Evolutionary conservation across 2,113 vertebrate species (phyloP).

Genomic region (Lophius piscatorius): DNA sequence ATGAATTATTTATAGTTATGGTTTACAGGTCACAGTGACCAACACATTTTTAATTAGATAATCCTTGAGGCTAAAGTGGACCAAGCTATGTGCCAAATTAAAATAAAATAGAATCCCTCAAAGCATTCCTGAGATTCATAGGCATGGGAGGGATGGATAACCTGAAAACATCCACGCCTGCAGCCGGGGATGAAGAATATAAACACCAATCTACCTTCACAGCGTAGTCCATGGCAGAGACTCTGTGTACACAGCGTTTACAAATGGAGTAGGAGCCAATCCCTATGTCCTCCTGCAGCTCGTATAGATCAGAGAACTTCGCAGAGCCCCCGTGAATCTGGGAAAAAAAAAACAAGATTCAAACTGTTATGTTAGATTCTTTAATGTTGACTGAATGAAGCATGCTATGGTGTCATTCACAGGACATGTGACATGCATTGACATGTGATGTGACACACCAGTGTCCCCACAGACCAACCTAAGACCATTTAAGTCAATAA

Average conservation of each 20-base stretch:
- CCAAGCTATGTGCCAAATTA: too few species aligned
- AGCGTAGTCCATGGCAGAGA: conserved; percentile 92
- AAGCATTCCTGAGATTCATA: too few species aligned
- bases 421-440: neutral
- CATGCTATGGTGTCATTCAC: neutral
- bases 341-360: conserved; percentile 2
- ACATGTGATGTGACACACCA: neutral
- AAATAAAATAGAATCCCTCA: too few species aligned
- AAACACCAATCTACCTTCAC: conserved; percentile 81
- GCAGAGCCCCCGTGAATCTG: conserved; percentile 89
- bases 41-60: too few species aligned
- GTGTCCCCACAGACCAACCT: neutral
- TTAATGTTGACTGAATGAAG: neutral
- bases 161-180: too few species aligned
- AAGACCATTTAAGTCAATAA: neutral
- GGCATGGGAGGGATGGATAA: too few species aligned
- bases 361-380: neutral
- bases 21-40: too few species aligned
- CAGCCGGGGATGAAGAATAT: neutral
- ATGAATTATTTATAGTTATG: too few species aligned
- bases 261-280: conserved; percentile 97
- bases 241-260: conserved; percentile 91
- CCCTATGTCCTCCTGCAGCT: conserved; percentile 96
- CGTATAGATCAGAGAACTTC: conserved; percentile 91
- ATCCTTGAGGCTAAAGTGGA: too few species aligned